Evolutionary conservation across 1,140 invertebrate species (phyloP), one percentile per base, ranked within the genome.

Genomic region (Lepidostoma basale): DNA sequence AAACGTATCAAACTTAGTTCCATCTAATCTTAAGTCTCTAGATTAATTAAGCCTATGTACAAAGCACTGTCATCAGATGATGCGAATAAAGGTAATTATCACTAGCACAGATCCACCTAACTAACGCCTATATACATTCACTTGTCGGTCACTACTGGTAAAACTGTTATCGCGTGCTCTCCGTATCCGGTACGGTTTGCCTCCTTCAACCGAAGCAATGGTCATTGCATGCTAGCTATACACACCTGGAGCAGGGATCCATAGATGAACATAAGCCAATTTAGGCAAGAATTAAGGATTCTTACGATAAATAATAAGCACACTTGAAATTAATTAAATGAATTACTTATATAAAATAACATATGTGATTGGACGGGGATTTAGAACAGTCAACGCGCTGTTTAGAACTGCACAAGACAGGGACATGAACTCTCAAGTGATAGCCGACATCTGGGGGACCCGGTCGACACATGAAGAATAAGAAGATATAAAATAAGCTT

Each of bases 11-110:
- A 18, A 14, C 42, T 3, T 45, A 45, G 10, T 18, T 30, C 25
- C 25, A 16, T 25, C 52, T 56, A 16, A 28, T 14, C 25, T 54
- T 54, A 54, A n/a, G n/a, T 47, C 25, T 12, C 25, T 54, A 54
- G 25, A 28, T 54, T 54, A 47, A 54, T 54, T 14, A 54, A 62
- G 62, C 44, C 28, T 60, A 63, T 63, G 16, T 63, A 63, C 62
- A 63, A 63, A 36, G 62, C 62, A 28, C 10, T 63, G 12, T 56
- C 28, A 30, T 56, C 18, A 26, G 52, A 56, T 26, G 14, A 49
- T 36, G 16, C 23, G 52, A 49, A 63, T 23, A 47, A 47, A 33
- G 16, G 47, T 18, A 18, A 33, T 30, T 33, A 63, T 63, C 30
- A 63, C 44, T 63, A 49, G 44, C 28, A 47, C 62, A 63, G 0